Conservation (phyloP, 2,888 invertebrate species). For the Drosophila picticornis region DNA sequence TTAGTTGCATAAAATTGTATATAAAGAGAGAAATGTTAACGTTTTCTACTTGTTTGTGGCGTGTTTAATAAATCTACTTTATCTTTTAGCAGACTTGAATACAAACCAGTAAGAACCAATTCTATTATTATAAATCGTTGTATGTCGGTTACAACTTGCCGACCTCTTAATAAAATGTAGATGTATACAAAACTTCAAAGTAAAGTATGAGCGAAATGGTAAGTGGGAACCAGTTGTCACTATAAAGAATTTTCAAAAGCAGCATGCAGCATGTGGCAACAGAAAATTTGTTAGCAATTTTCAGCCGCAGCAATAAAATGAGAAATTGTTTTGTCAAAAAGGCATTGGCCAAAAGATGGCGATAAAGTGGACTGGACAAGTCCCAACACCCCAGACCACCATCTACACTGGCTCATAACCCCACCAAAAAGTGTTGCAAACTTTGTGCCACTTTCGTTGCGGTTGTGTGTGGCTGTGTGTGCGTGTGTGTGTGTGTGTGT, state of each 20-base stretch:
- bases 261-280: constrained; percentile 56
- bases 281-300: constrained; percentile 77
- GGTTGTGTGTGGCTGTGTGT: constrained; percentile 35
- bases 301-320: constrained; percentile 74
- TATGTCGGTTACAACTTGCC: neutral
- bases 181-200: neutral
- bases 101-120: neutral
- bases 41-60: neutral
- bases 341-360: constrained; percentile 71
- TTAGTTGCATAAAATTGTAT: neutral
- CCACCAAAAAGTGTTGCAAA: constrained; percentile 70
- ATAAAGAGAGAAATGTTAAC: no score
- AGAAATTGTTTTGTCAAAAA: constrained; percentile 77
- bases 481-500: constrained; percentile 25
- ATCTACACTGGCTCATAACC: neutral
- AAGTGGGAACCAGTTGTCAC: constrained; percentile 6
- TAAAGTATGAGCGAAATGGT: neutral
- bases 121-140: neutral
- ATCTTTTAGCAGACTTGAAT: neutral
- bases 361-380: constrained; percentile 22
- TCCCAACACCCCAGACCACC: neutral
- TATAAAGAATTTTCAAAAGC: constrained; percentile 9
- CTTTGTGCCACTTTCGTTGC: constrained; percentile 78
- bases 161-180: neutral
- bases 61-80: neutral